A percentile compares a stretch with the other conserved stretches of the same genome.
These are phyloP conservation scores for Molorchus minor DNA, from an alignment of 2,888 invertebrate genomes.

Conservation along the genomic window DNA sequence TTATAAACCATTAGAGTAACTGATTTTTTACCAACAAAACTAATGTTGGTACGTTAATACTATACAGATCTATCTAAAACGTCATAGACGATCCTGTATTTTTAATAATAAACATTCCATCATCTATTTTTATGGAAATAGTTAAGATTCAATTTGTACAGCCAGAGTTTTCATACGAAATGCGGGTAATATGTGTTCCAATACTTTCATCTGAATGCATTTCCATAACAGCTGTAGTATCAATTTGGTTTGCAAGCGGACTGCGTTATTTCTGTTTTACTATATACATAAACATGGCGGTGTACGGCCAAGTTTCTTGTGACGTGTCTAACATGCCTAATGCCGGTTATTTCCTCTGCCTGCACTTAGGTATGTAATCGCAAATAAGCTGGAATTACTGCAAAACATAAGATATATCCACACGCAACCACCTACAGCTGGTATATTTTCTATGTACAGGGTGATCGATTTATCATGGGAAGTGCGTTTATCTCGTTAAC, in stretches of 20 bases:
- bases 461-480: too few species aligned
- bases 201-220: constrained; percentile 1
- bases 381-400: constrained; percentile 11
- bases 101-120: too few species aligned
- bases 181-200: neutral
- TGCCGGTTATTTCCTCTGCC: neutral
- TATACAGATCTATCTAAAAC: too few species aligned
- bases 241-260: constrained; percentile 7
- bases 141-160: too few species aligned
- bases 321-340: constrained; percentile 14
- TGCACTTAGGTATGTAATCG: constrained; percentile 7
- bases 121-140: too few species aligned
- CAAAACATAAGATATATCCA: neutral
- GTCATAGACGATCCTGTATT: too few species aligned
- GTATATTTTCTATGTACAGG: too few species aligned
- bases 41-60: too few species aligned
- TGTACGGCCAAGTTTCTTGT: constrained; percentile 12
- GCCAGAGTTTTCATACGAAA: too few species aligned
- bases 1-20: too few species aligned
- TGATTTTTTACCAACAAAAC: too few species aligned
- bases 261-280: constrained; percentile 15
- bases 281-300: constrained; percentile 15
- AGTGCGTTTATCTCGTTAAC: too few species aligned
- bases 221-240: neutral
- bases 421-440: neutral